Evolutionary conservation across 2,888 invertebrate species (phyloP), one percentile per base, ranked within the genome.

Genomic region (Drosophila subquinaria): DNA sequence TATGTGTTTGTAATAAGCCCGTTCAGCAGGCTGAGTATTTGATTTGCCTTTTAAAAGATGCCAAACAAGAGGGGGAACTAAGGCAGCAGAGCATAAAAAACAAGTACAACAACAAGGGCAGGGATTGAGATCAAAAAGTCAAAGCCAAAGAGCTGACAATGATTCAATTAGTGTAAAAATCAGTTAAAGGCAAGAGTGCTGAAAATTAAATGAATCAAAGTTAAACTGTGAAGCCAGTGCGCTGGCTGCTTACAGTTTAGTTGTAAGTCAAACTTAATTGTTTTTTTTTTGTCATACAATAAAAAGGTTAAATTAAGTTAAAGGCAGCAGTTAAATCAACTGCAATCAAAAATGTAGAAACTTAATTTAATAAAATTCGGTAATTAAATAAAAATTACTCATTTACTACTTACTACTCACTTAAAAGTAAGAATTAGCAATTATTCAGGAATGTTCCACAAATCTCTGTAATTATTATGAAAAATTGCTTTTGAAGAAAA

Each of bases 1-100:
- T 62, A 78, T 61, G 71, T 83, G 81, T 71, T 82, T 66, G 74
- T 70, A 74, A 72, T 77, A 68, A 69, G 65, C 71, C 52, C 51
- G 60, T 64, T 76, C 69, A 56, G 48, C 45, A 43, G 52, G 30
- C 48, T 56, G 64, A 64, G 69, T 57, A 48, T 63, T 76, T 70
- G 73, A 70, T 79, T 82, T 66, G 69, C 56, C 60, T 53, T 69
- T 61, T 68, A 69, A 80, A 36, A 69, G 67, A 68, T 65, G 65
- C 62, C 30, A 36, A 62, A 52, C 17, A 17, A 17, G 43, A 20
- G 52, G 23, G 17, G 52, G 17, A 8, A 23, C n/a, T n/a, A n/a
- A 45, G 51, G 64, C 61, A 69, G 33, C 60, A 62, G 40, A 42
- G 48, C 53, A 27, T 35, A 33, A 55, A 43, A 42, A 50, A 35